Base-by-base conservation (phyloP, 2,797 vertebrate genomes). In the Iguana delicatissima region DNA sequence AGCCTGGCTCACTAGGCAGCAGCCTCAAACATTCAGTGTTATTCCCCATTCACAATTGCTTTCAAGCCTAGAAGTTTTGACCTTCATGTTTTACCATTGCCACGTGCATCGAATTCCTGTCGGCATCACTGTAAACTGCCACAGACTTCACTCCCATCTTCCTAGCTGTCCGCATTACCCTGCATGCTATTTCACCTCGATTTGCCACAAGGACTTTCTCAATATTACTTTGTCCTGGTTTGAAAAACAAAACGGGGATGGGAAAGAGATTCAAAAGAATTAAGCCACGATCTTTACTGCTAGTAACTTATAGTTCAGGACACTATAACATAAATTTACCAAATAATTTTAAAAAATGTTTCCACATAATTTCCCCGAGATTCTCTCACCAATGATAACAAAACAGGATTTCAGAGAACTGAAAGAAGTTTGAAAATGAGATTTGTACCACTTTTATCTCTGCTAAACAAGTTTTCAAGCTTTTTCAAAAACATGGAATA, bases 51-150 rank as follows among this genome's bases (percentile, higher is more conserved):
- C 35, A 67, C 8, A 83, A 74, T 0, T 7, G 3, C 50, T 76
- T 87, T 85, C 46, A 76, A n/a, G 62, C 62, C 1, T 6, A 81
- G 64, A 12, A 3, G 18, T 69, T 59, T 88, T 46, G 77, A 92
- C 0, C 0, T 88, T 76, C 80, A 88, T 64, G 93, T 94, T 96
- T 96, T 97, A 99, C 99, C 99, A 99, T 98, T 92, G 98, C 98
- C 20, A 99, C 98, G 0, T 99, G 99, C 98, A 99, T 99, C 86
- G 99, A 97, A 85, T 98, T 96, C 89, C 95, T 97, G 97, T 99
- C 99, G 9, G 98, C 98, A 3, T 99, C 99, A 38, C 99, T 99
- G 88, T 99, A 99, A 89, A 99, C 98, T 0, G 99, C 99, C 92
- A 99, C 99, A 0, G 99, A 98, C 90, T 98, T 98, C 57, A 99